Percentiles rank a stretch among this genome's conserved stretches.
Conservation (phyloP, 2,113 vertebrate genomes). For the Turdus rufiventris region DNA sequence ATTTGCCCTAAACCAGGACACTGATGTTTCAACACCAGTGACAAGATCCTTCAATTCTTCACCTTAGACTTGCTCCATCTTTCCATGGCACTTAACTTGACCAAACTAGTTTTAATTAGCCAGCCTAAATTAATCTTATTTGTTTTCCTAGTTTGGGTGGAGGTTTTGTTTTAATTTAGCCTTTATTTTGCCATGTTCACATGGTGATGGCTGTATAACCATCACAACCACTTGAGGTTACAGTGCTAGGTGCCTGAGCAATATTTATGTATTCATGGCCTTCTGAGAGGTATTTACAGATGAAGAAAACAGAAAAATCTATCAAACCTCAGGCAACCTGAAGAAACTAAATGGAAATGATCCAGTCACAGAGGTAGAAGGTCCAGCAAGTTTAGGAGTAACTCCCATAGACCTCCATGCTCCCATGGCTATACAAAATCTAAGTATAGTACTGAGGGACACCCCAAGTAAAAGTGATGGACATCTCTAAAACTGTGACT, state of each 20-base stretch:
- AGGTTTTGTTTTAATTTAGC: accelerated
- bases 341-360: neutral
- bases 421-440: neutral
- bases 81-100: neutral
- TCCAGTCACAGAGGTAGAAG: neutral
- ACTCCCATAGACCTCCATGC: neutral
- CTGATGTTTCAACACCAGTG: neutral
- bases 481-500: neutral
- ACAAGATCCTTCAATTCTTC: neutral
- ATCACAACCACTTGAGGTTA: neutral
- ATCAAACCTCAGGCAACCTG: neutral
- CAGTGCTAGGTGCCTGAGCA: neutral
- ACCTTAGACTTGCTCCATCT: neutral
- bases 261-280: neutral
- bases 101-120: neutral
- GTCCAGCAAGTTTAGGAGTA: neutral
- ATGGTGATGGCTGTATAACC: neutral
- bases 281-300: neutral
- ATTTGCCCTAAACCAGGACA: neutral
- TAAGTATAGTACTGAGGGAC: neutral
- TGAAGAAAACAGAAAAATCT: neutral
- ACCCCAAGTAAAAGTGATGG: neutral
- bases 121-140: neutral
- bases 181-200: neutral
- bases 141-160: neutral